Evolutionary conservation across 2,797 vertebrate species (phyloP).

Genomic region (Arctocebus calabarensis): DNA sequence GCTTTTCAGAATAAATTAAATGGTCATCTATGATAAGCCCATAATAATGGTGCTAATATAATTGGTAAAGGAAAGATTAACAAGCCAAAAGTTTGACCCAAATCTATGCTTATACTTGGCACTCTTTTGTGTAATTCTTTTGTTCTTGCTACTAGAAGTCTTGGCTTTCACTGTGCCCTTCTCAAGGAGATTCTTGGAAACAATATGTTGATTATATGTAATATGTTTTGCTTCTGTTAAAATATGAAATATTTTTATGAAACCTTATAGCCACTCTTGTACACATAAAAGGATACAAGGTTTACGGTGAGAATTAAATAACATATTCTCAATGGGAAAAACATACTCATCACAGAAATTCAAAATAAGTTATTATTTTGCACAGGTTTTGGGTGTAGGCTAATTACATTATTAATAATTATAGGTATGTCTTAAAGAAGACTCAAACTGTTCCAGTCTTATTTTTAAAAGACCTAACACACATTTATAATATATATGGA

Average conservation of each 20-base stretch:
- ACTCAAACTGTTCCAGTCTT: not conserved
- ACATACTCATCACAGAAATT: not conserved
- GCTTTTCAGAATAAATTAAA: not conserved
- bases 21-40: not conserved
- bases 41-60: not conserved
- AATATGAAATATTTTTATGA: not conserved
- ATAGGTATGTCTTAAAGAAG: not conserved
- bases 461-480: not conserved
- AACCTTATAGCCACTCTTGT: not conserved
- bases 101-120: not conserved
- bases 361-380: not conserved
- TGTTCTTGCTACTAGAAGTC: not conserved
- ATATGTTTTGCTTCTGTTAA: not conserved
- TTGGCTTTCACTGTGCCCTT: not conserved
- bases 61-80: not conserved
- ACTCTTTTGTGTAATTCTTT: not conserved
- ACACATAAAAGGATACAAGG: not conserved
- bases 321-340: not conserved
- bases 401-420: not conserved
- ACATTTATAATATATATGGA: too few relatives aligned
- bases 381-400: not conserved
- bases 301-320: not conserved
- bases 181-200: not conserved
- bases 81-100: not conserved
- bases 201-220: not conserved